phyloP scores from a whole-genome alignment of 1,140 invertebrate genomes.

The Meloidogyne hapla region DNA sequence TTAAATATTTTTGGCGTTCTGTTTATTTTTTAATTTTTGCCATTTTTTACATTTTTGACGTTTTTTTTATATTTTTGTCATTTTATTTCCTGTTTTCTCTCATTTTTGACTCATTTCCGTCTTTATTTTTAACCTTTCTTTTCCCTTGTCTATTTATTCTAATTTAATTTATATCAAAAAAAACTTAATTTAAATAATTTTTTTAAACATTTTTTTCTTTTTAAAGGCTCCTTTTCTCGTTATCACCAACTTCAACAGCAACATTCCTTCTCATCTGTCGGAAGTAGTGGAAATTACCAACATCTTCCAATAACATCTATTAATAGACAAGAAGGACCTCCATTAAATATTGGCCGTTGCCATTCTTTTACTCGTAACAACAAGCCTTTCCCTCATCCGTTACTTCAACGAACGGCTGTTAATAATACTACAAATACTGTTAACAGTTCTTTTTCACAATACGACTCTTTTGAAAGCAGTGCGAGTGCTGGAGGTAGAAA shows the following conservation, averaged over 20 bases:
- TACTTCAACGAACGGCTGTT: not conserved
- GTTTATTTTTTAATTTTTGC: no score
- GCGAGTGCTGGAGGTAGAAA: conserved; percentile 21
- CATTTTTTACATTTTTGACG: no score
- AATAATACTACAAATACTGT: not conserved
- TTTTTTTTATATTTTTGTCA: no score
- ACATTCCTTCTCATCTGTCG: not conserved
- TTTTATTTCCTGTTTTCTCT: no score
- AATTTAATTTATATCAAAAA: not conserved
- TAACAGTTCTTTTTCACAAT: conserved; percentile 20
- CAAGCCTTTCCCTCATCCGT: conserved; percentile 5
- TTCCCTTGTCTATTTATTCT: not conserved
- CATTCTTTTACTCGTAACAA: conserved; percentile 20
- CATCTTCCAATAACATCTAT: not conserved
- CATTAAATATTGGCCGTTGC: conserved; percentile 2
- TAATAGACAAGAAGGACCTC: no score
- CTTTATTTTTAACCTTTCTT: no score
- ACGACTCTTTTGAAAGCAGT: conserved; percentile 33
- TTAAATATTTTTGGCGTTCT: no score
- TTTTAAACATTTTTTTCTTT: conserved; percentile 1
- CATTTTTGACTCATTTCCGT: not conserved
- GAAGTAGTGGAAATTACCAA: conserved; percentile 6
- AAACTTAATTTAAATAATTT: not conserved
- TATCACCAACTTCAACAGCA: conserved; percentile 24
- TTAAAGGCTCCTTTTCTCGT: conserved; percentile 24